A percentile compares a stretch with the other conserved stretches of the same genome.
phyloP scores from a whole-genome alignment of 1,140 invertebrate genomes.

The Zaprionus ornatus region DNA sequence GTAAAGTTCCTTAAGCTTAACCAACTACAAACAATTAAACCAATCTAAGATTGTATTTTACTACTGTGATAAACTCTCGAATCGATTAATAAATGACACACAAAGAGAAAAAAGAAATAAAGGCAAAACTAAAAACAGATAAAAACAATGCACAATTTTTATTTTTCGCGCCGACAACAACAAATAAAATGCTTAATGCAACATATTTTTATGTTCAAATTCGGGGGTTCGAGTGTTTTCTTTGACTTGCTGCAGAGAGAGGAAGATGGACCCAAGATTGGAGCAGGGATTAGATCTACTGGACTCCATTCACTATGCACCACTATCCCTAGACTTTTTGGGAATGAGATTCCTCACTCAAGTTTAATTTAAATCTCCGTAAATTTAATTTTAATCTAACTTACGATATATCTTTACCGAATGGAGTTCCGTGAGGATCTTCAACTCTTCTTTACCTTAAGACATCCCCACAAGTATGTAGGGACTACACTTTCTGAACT shows the following conservation, averaged over 20 bases:
- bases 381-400: not conserved
- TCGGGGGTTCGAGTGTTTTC: slow-evolving; percentile 77
- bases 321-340: not conserved
- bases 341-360: too few species aligned
- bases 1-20: slow-evolving; percentile 22
- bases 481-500: too few species aligned
- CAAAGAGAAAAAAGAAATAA: slow-evolving; percentile 48
- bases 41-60: slow-evolving; percentile 34
- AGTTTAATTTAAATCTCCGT: too few species aligned
- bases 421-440: not conserved
- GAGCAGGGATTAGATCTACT: not conserved
- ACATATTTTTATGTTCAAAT: slow-evolving; percentile 49
- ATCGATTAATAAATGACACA: slow-evolving; percentile 47
- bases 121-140: slow-evolving; percentile 54
- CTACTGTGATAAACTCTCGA: slow-evolving; percentile 40
- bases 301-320: slow-evolving; percentile 2
- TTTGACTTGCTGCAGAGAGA: slow-evolving; percentile 36
- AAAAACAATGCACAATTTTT: slow-evolving; percentile 64
- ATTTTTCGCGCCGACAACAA: slow-evolving; percentile 59
- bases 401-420: not conserved
- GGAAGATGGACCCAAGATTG: not conserved
- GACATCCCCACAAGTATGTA: not conserved
- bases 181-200: slow-evolving; percentile 48
- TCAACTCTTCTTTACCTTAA: not conserved
- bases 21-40: not conserved